These are phyloP conservation scores for Alaudala cheleensis DNA, from an alignment of 2,113 vertebrate species.

Conservation along the genomic window DNA sequence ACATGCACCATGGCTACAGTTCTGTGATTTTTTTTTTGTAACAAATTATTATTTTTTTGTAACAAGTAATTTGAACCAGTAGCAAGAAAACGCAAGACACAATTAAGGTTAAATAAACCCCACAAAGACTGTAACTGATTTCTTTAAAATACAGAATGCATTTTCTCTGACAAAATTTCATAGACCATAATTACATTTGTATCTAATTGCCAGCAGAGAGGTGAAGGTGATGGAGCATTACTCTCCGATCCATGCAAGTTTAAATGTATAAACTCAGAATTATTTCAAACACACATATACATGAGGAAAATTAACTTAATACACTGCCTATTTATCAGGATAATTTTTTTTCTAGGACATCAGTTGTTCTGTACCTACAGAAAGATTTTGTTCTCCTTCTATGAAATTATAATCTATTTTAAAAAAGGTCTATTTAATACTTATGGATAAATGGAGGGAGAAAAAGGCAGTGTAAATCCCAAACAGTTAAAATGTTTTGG, in stretches of 20 bases:
- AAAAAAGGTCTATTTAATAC: neutral
- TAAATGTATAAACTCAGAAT: neutral
- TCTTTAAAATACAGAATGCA: neutral
- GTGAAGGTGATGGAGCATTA: neutral
- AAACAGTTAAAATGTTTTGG: neutral
- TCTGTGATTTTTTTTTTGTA: neutral
- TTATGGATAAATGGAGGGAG: rapidly evolving
- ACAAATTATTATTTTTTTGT: neutral
- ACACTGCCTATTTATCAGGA: neutral
- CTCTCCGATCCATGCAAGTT: neutral
- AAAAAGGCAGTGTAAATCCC: neutral
- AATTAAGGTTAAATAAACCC: rapidly evolving
- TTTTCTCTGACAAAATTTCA: neutral
- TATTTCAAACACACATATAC: neutral
- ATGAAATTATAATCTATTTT: neutral
- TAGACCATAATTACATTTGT: neutral
- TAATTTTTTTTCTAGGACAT: neutral
- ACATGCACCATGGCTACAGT: neutral
- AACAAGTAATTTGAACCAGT: neutral
- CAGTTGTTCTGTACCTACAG: neutral
- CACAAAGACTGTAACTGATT: neutral
- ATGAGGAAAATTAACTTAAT: neutral
- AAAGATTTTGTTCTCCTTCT: neutral
- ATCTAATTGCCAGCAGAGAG: neutral
- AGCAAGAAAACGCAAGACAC: neutral